Evolutionary conservation across 2,888 invertebrate genomes (phyloP), one percentile per base, ranked within the genome.

Genomic region (Lithophane socia): DNA sequence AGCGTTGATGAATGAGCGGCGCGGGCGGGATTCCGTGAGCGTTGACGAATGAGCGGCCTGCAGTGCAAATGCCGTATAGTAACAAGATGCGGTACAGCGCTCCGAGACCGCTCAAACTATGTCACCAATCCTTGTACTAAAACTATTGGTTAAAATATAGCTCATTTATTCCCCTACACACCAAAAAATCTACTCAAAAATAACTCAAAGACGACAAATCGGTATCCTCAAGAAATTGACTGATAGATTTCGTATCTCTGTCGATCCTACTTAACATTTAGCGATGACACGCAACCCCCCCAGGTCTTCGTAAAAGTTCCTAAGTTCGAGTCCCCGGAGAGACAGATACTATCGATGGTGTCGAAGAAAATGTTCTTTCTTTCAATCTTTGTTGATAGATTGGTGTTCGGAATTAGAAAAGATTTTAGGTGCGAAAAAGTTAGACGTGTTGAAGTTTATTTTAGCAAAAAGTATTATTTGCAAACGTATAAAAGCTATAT

Each of bases 241-340:
- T 56, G 78, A 83, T 84, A 69, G 63, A 58, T 68, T 58, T 29
- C 65, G 37, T 66, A 65, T n/a, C 37, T 74, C 73, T 68, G 56
- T 73, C 64, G 61, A 18, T 83, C 63, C 49, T 67, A 76, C 79
- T 79, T 69, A 82, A 83, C 65, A 79, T 68, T 78, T 82, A 73
- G 63, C 47, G 64, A 60, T 24, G 72, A 83, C 70, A 74, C 42
- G 47, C 52, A 21, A 49, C 42, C 56, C 65, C 65, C 79, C 18
- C 42, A 74, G 68, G 84, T 65, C 49, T 73, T 65, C 80, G 75
- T 70, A 79, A 75, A 79, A 86, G 78, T 84, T 80, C 24, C 73
- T 47, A 75, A 85, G 71, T 86, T 86, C 63, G 73, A 79, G n/a
- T 83, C 87, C 75, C 80, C 2, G 49, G 71, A 74, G 80, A 73